phyloP scores from a whole-genome alignment of 1,140 invertebrate species.

The Lepidurus couesii region DNA sequence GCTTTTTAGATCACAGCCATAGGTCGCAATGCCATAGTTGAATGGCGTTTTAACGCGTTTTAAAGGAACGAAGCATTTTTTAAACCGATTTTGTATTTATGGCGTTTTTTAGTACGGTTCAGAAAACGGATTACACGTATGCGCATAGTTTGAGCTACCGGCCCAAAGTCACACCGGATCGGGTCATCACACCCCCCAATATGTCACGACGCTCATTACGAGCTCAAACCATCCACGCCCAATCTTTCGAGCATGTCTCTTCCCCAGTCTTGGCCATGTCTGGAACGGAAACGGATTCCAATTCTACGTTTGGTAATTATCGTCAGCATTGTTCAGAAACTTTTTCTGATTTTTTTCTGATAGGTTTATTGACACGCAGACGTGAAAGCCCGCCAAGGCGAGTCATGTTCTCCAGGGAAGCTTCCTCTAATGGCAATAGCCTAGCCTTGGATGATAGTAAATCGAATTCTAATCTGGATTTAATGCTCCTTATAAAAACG shows the following conservation, averaged over 20 bases:
- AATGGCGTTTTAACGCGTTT: too few relatives aligned
- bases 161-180: slow-evolving; percentile 29
- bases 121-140: slow-evolving; percentile 29
- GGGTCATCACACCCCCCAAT: slow-evolving; percentile 26
- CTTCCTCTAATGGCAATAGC: not conserved
- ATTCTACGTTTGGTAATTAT: not conserved
- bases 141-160: slow-evolving; percentile 30
- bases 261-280: not conserved
- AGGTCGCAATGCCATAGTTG: too few relatives aligned
- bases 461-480: not conserved
- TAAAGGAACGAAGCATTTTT: too few relatives aligned
- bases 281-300: not conserved
- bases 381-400: not conserved
- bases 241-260: not conserved
- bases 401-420: not conserved
- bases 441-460: not conserved
- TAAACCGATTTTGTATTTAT: not conserved
- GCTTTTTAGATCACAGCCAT: not conserved
- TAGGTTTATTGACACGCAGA: not conserved
- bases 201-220: slow-evolving; percentile 26
- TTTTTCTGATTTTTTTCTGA: not conserved
- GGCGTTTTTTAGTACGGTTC: slow-evolving; percentile 1
- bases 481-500: not conserved
- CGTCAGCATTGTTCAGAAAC: not conserved
- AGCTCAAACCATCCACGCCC: not conserved